phyloP scores from a whole-genome alignment of 2,797 vertebrate genomes.

The Artibeus lituratus region DNA sequence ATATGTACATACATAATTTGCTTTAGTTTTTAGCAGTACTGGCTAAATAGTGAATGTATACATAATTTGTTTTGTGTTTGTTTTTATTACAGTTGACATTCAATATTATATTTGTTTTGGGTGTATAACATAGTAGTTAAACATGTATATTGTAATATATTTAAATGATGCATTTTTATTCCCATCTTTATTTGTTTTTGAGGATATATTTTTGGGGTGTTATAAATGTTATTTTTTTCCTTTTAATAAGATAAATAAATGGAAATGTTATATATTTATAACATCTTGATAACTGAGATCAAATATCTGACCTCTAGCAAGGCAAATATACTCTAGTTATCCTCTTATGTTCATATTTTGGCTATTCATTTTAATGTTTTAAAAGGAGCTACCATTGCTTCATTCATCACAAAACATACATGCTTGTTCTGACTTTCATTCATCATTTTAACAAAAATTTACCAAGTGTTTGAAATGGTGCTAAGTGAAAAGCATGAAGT shows the following conservation, averaged over 20 bases:
- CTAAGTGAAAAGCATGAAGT: background rate
- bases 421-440: background rate
- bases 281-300: background rate
- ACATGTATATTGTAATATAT: background rate
- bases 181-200: background rate
- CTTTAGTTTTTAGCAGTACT: background rate
- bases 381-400: background rate
- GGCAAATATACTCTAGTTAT: background rate
- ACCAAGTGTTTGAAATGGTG: background rate
- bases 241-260: background rate
- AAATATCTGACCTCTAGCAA: background rate
- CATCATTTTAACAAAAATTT: background rate
- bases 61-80: background rate
- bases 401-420: conserved; percentile 9
- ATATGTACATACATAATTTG: background rate
- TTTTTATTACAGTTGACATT: background rate
- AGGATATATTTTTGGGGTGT: background rate
- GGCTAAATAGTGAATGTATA: background rate
- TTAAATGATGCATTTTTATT: background rate
- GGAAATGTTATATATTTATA: background rate
- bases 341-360: background rate
- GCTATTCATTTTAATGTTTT: background rate
- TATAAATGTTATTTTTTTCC: background rate
- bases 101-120: background rate
- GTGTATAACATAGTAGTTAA: background rate